Conservation (phyloP, 2,888 invertebrate genomes). For the Melinaea menophilus region DNA sequence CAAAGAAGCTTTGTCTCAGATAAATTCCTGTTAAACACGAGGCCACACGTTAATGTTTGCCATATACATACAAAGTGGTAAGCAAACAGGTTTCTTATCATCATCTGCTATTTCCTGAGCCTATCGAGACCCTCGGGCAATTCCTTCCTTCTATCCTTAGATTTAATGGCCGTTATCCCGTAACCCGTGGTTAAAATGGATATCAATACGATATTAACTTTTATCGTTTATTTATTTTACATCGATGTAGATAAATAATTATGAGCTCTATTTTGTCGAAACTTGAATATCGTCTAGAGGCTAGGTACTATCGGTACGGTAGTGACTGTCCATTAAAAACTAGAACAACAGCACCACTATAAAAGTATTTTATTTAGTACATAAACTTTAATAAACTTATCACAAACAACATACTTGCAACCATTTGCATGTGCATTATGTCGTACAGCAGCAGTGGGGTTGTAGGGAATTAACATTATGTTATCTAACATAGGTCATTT, state of each 20-base stretch:
- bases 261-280: background rate
- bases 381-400: too few relatives aligned
- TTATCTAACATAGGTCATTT: too few relatives aligned
- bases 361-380: too few relatives aligned
- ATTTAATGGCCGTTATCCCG: constrained; percentile 6
- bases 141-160: constrained; percentile 1
- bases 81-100: constrained; percentile 20
- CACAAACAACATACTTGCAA: too few relatives aligned
- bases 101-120: constrained; percentile 24
- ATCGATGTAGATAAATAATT: background rate
- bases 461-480: too few relatives aligned
- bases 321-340: too few relatives aligned
- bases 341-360: too few relatives aligned
- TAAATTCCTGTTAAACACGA: background rate
- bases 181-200: background rate
- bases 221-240: constrained; percentile 5
- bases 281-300: too few relatives aligned
- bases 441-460: too few relatives aligned
- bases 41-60: constrained; percentile 22
- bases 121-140: constrained; percentile 13
- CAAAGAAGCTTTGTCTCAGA: constrained; percentile 3
- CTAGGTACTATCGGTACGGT: too few relatives aligned
- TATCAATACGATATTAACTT: constrained; percentile 1
- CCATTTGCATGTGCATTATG: too few relatives aligned
- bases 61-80: constrained; percentile 16